Base-by-base conservation (phyloP, 1,140 invertebrate genomes). In the Drosophila quadrilineata region DNA sequence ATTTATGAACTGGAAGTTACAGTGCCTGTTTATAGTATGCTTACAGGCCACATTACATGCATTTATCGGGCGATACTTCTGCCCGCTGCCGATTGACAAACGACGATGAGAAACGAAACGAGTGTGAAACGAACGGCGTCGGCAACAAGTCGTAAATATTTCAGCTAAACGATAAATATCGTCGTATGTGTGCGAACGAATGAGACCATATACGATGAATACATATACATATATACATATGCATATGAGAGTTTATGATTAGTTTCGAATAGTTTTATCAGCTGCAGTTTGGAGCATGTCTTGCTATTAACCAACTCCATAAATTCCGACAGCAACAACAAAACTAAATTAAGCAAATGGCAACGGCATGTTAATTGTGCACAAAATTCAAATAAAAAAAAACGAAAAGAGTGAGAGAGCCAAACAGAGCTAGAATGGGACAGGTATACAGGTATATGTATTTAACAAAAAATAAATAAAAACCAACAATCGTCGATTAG, bases 401-500 rank as follows among this genome's bases (percentile, higher is more conserved):
- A 46, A 62, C 21, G 41, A 48, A 41, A 22, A 56, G 29, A 33
- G 36, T 35, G n/a, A 46, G 26, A 17, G 19, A 41, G 6, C 16
- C 9, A 8, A 22, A 56, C 8, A 33, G 17, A 53, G 6, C 10
- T 9, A 17, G 17, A 50, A 52, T 10, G 46, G 36, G 33, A 35
- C 14, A 35, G 12, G 12, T 2, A 28, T n/a, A n/a, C n/a, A n/a
- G n/a, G n/a, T n/a, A n/a, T n/a, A n/a, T n/a, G n/a, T n/a, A n/a
- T n/a, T n/a, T n/a, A n/a, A n/a, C n/a, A n/a, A 48, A 46, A 43
- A 31, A 12, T 22, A 12, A n/a, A n/a, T 12, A 49, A 56, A 62
- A 71, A 72, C 52, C n/a, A n/a, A n/a, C n/a, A n/a, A n/a, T n/a
- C n/a, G n/a, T 65, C 74, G 45, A 85, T 85, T 85, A 85, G 75